Base-by-base conservation (phyloP, 2,888 invertebrate genomes). In the Rosalia funebris region DNA sequence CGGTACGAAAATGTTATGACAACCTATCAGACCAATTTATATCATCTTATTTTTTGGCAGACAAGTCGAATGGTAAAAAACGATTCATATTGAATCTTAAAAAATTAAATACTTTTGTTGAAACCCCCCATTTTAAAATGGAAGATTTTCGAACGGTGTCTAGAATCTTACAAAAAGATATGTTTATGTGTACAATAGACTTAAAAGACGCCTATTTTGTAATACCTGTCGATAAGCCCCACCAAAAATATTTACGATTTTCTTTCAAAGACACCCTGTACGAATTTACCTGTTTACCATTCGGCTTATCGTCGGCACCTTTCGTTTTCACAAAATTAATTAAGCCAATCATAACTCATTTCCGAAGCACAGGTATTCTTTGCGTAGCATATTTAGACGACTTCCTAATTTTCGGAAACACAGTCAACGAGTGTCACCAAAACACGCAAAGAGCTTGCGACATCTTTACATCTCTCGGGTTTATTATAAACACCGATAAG, bases 281-380 rank as follows among this genome's bases (percentile, higher is more conserved):
- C 14, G 59, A 59, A 45, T 59, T 59, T 12, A 46, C 7, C 19
- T 74, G 3, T 67, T 61, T 2, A 53, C 66, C n/a, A 66, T 66
- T 1, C 71, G 74, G n/a, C n/a, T n/a, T n/a, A n/a, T n/a, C n/a
- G n/a, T n/a, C n/a, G n/a, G n/a, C n/a, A n/a, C n/a, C n/a, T 9
- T 73, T 42, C 45, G 46, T 69, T 9, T 75, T 75, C 57, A 75
- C 74, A 12, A 74, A 76, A 56, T 17, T 75, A 7, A 37, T 72
- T 34, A 71, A 66, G 53, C 68, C 71, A 10, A 57, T 71, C 4
- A 31, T 65, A 1, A 36, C 44, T 7, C 12, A 7, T 5, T 52
- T 71, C 14, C 50, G 68, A 55, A 10, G 34, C 41, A 16, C 56
- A 37, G 65, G 65, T 17, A 46, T 66, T 10, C 31, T 50, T 5